A percentile compares a stretch with the other conserved stretches of the same genome.
phyloP scores from a whole-genome alignment of 2,113 vertebrate genomes.

The Collichthys lucidus region DNA sequence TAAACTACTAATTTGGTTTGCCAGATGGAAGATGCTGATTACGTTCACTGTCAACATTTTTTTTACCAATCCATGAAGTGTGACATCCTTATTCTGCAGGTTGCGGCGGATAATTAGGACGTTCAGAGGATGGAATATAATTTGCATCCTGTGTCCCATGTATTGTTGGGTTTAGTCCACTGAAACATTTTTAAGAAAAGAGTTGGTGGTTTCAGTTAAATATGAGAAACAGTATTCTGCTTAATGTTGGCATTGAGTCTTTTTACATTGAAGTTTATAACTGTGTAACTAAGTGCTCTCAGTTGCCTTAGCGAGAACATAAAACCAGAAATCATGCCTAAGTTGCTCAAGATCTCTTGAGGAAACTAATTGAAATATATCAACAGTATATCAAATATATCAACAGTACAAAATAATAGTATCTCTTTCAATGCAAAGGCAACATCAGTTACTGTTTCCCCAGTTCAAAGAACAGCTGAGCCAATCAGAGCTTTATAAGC shows the following conservation, averaged over 20 bases:
- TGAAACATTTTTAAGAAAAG: background rate
- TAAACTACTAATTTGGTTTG: constrained; percentile 2
- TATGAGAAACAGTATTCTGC: background rate
- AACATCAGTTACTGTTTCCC: background rate
- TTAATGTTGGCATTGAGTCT: background rate
- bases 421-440: background rate
- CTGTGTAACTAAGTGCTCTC: background rate
- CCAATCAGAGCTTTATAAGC: background rate
- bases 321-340: background rate
- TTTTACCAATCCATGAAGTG: background rate
- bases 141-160: background rate
- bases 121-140: background rate
- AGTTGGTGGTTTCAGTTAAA: background rate
- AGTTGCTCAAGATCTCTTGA: background rate
- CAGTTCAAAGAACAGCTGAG: background rate
- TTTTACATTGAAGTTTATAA: background rate
- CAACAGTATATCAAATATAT: background rate
- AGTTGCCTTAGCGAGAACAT: background rate
- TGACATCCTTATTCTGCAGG: background rate
- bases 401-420: too few relatives aligned
- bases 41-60: constrained; percentile 1
- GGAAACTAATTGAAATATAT: background rate
- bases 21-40: background rate
- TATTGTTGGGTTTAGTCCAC: background rate
- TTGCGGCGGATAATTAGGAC: background rate